Base-by-base conservation (phyloP, 2,113 vertebrate species). In the Oncorhynchus clarkii region DNA sequence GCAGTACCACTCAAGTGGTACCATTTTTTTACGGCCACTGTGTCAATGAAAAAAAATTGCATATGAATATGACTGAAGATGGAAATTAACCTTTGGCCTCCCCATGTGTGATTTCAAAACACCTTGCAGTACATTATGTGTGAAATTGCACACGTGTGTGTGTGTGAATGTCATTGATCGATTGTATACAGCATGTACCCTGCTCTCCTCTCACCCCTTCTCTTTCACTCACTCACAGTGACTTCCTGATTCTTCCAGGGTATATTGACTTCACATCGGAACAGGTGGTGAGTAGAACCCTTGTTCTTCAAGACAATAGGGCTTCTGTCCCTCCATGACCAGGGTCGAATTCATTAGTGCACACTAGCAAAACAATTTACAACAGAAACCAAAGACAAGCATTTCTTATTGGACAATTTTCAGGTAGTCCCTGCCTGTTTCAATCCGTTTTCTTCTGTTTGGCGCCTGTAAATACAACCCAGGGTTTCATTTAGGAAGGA, bases 231-330 rank as follows among this genome's bases (percentile, higher is more conserved):
- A 72, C 22, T 71, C 54, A 0, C 85, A 98, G 97, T 72, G 97
- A 99, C 83, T 96, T 99, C 85, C 94, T 99, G 78, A 95, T 99
- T 88, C 95, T 99, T 7, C 97, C 97, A 0, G 97, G 97, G 2
- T 99, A 98, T 88, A 97, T 99, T 74, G 95, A 99, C 93, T 99
- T 99, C 90, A 95, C 96, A 64, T 82, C 96, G 71, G 97, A 96
- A 67, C 95, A 97, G 88, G 96, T 99, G 95, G 97, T 98, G 90
- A 97, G 96, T 95, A 9, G 76, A 48, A 62, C 59, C 68, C 18
- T 48, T 51, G 3, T 13, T 51, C 49, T 51, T 51, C 11, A 51
- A 14, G 49, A 51, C 49, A 34, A 34, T 22, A 54, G 3, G 12
- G 51, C 59, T 62, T 62, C 12, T 54, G 51, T 18, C 12, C 16